Evolutionary conservation across 2,888 invertebrate species (phyloP), one percentile per base, ranked within the genome.

Genomic region (Erebia epiphron): DNA sequence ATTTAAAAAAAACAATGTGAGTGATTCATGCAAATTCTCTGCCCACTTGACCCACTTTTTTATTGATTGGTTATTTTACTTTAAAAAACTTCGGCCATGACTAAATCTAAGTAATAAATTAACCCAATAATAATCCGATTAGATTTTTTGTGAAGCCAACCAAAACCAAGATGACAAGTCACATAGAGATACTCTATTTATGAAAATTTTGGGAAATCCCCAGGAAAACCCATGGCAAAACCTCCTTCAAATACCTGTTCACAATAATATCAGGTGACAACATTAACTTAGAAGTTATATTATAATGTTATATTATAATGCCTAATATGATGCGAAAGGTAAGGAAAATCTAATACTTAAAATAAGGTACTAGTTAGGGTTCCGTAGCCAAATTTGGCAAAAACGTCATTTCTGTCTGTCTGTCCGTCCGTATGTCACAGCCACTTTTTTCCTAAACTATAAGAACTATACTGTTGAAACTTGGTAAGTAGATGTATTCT

Each of bases 21-120:
- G 43, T 57, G 66, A 57, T 46, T 52, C 52, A 64, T 35, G n/a
- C 52, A 10, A 64, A 35, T 64, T n/a, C 26, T 54, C 49, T 16
- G 52, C 52, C 64, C 52, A 52, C 52, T 16, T 35, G 52, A n/a
- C 35, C 50, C 9, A 35, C 11, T 9, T 57, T 56, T 57, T 57
- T 14, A 57, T 57, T 26, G 56, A 57, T 57, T 18, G 54, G 16
- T 18, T 54, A 54, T 54, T 57, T 57, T 56, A 56, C 56, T 13
- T 21, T 21, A 56, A 46, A 46, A 11, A 46, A 13, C 13, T 56
- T 56, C 13, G 11, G 21, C 5, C 14, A 57, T 57, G 56, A 57
- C 56, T 57, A 52, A 52, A 8, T 10, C 16, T 16, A 18, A 54
- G 52, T 18, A 52, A 16, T 52, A 52, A 35, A 35, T 35, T 7